A percentile compares a stretch with the other conserved stretches of the same genome.
Conservation (phyloP, 2,113 vertebrate species). For the Pagrus major region DNA sequence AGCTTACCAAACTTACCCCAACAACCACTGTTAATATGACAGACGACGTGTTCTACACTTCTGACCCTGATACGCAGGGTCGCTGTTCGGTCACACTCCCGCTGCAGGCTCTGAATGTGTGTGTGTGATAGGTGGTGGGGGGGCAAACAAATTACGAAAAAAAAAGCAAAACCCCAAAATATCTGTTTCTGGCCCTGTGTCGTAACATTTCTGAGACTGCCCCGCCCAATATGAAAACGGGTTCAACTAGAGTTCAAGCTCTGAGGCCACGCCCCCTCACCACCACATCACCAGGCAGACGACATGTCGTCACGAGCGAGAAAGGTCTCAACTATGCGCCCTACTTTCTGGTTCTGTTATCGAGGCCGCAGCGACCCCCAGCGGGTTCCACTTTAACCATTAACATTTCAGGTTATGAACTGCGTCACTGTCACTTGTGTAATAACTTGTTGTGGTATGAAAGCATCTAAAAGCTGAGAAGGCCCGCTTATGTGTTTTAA, state of each 20-base stretch:
- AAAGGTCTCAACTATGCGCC: not conserved
- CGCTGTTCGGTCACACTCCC: constrained; percentile 78
- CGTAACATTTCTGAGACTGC: constrained; percentile 55
- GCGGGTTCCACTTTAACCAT: not conserved
- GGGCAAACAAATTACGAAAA: constrained; percentile 24
- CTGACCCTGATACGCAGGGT: constrained; percentile 77
- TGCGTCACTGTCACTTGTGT: not conserved
- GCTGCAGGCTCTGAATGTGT: constrained; percentile 67
- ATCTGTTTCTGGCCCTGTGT: constrained; percentile 66
- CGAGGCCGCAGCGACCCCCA: constrained; percentile 63
- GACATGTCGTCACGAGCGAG: constrained; percentile 18
- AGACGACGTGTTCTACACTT: constrained; percentile 70
- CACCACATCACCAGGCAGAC: constrained; percentile 46
- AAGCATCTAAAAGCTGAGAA: not conserved
- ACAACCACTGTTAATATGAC: constrained; percentile 63
- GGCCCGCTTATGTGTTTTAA: not conserved
- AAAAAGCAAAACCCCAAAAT: constrained; percentile 66
- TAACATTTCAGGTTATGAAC: not conserved
- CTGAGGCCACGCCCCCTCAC: constrained; percentile 66
- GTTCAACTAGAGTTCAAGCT: constrained; percentile 82
- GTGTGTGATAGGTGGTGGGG: not conserved
- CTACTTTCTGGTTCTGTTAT: not conserved
- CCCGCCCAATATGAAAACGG: constrained; percentile 57
- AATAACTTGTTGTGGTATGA: not conserved
- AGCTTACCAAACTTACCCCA: constrained; percentile 53